Conservation (phyloP, 2,113 vertebrate species). For the Notothenia rossii region DNA sequence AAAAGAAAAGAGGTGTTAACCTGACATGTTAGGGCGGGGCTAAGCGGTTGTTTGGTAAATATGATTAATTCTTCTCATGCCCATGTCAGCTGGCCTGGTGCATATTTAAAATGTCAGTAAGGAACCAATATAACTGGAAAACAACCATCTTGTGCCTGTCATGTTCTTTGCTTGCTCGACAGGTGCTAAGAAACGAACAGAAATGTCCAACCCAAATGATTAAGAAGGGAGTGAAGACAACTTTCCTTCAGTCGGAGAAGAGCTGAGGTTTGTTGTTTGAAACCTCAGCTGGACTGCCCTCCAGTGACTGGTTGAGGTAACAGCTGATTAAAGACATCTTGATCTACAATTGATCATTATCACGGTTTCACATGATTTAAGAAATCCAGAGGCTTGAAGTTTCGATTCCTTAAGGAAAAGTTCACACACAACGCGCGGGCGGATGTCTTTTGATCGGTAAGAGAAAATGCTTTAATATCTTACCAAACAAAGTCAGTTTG, state of each 20-base stretch:
- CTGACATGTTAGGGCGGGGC: constrained; percentile 2
- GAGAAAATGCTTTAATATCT: constrained; percentile 65
- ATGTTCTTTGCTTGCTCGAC: constrained; percentile 34
- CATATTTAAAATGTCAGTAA: constrained; percentile 1
- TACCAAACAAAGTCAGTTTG: constrained; percentile 97
- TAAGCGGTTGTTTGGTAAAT: background rate
- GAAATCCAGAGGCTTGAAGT: background rate
- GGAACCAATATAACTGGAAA: constrained; percentile 31
- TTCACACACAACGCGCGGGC: background rate
- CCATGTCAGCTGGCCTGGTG: background rate
- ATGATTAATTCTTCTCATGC: background rate
- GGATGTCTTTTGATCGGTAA: background rate
- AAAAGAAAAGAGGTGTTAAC: constrained; percentile 1
- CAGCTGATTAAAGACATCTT: background rate
- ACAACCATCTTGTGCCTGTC: background rate
- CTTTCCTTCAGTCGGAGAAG: background rate
- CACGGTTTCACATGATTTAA: background rate
- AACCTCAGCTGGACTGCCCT: constrained; percentile 64
- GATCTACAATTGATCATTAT: constrained; percentile 1
- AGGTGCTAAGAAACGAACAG: background rate
- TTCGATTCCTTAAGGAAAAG: background rate
- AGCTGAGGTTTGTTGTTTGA: constrained; percentile 12
- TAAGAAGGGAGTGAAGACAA: constrained; percentile 6
- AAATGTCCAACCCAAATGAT: constrained; percentile 10
- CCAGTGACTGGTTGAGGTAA: constrained; percentile 60